Evolutionary conservation across 2,797 vertebrate species (phyloP).

Genomic region (Mus caroli): DNA sequence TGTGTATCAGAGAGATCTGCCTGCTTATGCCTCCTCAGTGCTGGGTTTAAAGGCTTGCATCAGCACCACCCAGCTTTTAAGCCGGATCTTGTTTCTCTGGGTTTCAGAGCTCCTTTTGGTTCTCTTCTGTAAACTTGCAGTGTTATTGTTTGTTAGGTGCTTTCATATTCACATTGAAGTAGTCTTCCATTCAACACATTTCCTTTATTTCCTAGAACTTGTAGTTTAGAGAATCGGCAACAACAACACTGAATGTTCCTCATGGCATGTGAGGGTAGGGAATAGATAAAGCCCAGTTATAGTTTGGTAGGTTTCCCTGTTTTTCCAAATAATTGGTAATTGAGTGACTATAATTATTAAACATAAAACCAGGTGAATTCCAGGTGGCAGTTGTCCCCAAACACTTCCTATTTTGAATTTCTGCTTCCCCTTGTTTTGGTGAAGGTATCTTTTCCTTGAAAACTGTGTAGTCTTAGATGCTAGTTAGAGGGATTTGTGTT

Average conservation of each 20-base stretch:
- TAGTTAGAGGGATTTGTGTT: not conserved
- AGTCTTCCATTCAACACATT: not conserved
- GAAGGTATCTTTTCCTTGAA: not conserved
- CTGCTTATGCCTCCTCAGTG: not conserved
- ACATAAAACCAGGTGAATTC: not conserved
- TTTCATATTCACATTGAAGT: not conserved
- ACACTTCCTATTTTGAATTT: not conserved
- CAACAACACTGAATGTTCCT: not conserved
- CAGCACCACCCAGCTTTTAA: not conserved
- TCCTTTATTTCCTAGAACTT: not conserved
- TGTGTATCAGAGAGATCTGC: not conserved
- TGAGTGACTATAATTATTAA: not conserved
- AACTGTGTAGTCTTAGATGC: not conserved
- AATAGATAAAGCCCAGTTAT: not conserved
- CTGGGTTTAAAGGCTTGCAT: not conserved
- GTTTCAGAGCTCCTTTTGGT: not conserved
- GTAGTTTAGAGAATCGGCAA: not conserved
- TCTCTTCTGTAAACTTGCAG: not conserved
- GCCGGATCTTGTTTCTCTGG: not conserved
- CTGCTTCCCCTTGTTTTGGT: not conserved
- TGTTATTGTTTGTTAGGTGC: not conserved
- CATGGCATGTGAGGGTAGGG: too few relatives aligned
- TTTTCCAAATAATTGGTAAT: not conserved
- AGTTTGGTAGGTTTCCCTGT: not conserved
- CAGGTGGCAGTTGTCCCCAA: not conserved